phyloP scores from a whole-genome alignment of 2,113 vertebrate genomes.

The Solea senegalensis region DNA sequence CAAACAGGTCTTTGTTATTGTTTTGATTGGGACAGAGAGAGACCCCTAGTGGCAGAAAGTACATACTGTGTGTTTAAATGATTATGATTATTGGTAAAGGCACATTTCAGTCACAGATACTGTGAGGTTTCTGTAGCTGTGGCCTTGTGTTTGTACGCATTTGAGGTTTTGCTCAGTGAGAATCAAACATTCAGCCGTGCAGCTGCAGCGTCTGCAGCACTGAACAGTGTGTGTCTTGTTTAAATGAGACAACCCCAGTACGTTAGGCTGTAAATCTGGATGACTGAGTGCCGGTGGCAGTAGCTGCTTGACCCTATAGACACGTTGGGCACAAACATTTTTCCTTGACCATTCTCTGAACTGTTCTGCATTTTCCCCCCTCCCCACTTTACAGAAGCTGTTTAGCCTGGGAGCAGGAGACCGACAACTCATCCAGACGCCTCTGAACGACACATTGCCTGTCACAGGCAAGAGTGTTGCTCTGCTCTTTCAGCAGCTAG shows the following conservation, averaged over 20 bases:
- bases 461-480: constrained; percentile 94
- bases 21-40: too few relatives aligned
- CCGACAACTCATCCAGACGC: constrained; percentile 96
- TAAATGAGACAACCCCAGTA: constrained; percentile 13
- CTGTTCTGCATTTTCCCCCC: background rate
- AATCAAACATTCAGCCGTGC: constrained; percentile 17
- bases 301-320: constrained; percentile 6
- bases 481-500: constrained; percentile 96
- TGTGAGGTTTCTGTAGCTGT: background rate
- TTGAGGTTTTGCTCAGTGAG: constrained; percentile 33
- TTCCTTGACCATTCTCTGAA: constrained; percentile 34
- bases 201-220: constrained; percentile 14
- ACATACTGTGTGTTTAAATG: background rate
- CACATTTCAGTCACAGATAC: background rate
- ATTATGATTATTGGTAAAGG: background rate
- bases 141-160: constrained; percentile 32
- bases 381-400: constrained; percentile 85
- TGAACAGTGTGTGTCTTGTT: constrained; percentile 18
- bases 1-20: too few relatives aligned
- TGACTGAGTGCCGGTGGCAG: constrained; percentile 3
- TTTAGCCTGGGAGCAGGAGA: constrained; percentile 98
- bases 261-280: constrained; percentile 22
- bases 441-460: constrained; percentile 91
- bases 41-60: background rate
- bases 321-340: background rate